These are phyloP conservation scores for Spheniscus humboldti DNA, from an alignment of 2,797 vertebrate genomes.

Conservation along the genomic window DNA sequence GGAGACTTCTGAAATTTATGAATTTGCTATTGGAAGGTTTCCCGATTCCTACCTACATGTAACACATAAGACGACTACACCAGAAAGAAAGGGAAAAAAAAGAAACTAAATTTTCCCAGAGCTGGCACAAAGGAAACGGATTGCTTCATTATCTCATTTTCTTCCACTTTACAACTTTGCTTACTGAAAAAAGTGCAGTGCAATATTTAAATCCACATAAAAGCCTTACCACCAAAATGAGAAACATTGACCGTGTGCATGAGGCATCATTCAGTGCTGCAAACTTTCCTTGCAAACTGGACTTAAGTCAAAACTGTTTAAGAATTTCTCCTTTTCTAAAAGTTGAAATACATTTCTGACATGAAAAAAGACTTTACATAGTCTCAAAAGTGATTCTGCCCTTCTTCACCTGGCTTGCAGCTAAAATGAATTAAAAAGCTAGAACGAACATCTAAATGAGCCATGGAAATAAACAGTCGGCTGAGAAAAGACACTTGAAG, in stretches of 20 bases:
- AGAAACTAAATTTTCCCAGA: neutral
- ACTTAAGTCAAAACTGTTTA: neutral
- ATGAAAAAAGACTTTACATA: neutral
- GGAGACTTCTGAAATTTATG: neutral
- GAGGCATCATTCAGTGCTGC: neutral
- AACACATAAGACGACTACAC: neutral
- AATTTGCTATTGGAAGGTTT: neutral
- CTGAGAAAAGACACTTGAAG: neutral
- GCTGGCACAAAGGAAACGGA: neutral
- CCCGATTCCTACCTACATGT: neutral
- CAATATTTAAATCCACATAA: neutral
- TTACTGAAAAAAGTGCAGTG: neutral
- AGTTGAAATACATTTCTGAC: neutral
- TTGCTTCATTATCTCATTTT: neutral
- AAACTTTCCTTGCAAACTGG: neutral
- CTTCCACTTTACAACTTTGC: neutral
- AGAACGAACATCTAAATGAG: neutral
- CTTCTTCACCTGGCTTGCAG: neutral
- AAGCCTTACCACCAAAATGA: neutral
- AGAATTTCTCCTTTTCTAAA: neutral
- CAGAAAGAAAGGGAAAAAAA: neutral
- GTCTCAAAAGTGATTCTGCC: neutral
- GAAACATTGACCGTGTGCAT: neutral
- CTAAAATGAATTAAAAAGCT: neutral
- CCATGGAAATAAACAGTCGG: neutral